Evolutionary conservation across 2,113 vertebrate species (phyloP).

Genomic region (Chloropsis cyanopogon): DNA sequence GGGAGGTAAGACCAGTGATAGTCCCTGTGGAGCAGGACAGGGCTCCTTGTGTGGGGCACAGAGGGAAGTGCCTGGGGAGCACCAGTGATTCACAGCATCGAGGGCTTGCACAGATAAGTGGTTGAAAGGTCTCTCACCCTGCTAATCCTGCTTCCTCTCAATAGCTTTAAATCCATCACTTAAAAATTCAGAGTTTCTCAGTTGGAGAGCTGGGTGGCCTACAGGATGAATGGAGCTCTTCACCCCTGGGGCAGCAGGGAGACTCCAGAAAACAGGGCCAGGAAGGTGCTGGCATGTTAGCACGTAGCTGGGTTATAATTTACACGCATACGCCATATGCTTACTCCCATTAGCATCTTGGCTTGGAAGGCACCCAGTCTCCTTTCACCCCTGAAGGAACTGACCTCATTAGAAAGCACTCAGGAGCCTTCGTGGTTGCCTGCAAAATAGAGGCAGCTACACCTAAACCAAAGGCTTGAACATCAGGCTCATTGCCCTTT

Average conservation of each 20-base stretch:
- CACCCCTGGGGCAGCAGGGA: conserved; percentile 44
- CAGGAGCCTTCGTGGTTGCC: not conserved
- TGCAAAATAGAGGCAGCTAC: not conserved
- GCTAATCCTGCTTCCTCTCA: conserved; percentile 57
- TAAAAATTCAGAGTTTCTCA: conserved; percentile 63
- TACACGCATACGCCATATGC: not conserved
- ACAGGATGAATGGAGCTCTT: conserved; percentile 59
- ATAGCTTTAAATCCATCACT: conserved; percentile 72
- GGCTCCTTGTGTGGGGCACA: not conserved
- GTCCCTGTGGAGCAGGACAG: not conserved
- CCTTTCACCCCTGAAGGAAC: conserved; percentile 28
- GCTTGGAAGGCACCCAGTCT: conserved; percentile 27
- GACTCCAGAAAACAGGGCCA: conserved; percentile 21
- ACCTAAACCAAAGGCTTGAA: not conserved
- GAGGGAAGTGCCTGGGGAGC: not conserved
- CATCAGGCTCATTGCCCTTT: not conserved
- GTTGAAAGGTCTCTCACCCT: conserved; percentile 53
- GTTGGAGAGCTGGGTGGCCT: conserved; percentile 63
- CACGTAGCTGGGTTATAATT: conserved; percentile 50
- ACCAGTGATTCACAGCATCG: not conserved
- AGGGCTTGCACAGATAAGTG: conserved; percentile 54
- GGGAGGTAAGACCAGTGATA: not conserved
- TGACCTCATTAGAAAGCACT: not conserved
- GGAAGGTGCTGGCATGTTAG: conserved; percentile 56
- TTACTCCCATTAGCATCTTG: conserved; percentile 9